Evolutionary conservation across 2,888 invertebrate genomes (phyloP).

Genomic region (Tridacna gigas): DNA sequence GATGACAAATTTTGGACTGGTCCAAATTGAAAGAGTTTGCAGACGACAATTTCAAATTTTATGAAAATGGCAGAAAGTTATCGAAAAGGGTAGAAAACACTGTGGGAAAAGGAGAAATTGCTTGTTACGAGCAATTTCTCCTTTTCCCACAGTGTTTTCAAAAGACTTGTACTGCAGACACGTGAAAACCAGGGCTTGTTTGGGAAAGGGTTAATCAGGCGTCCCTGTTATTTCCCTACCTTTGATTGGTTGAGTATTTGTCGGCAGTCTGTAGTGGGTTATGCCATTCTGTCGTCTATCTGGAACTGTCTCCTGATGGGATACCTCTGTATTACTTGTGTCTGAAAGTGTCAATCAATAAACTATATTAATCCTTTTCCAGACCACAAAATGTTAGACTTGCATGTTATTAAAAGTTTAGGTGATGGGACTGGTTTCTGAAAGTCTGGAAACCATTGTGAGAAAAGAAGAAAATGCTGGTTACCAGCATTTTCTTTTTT

Average conservation of each 20-base stretch:
- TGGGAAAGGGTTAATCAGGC: not conserved
- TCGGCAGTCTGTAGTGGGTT: slow-evolving; percentile 5
- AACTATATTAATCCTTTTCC: not conserved
- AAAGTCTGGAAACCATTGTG: no score
- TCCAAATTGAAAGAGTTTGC: no score
- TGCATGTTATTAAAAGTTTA: no score
- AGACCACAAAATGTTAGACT: not conserved
- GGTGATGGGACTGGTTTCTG: no score
- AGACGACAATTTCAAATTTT: no score
- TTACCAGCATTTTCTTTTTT: no score
- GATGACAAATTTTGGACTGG: no score
- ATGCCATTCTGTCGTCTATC: slow-evolving; percentile 24
- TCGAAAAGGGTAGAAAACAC: no score
- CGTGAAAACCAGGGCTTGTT: not conserved
- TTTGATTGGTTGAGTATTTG: slow-evolving; percentile 26
- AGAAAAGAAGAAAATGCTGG: no score
- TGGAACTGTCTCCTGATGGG: slow-evolving; percentile 15
- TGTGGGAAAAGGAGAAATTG: not conserved
- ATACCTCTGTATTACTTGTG: slow-evolving; percentile 3
- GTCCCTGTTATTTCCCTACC: not conserved
- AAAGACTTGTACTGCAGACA: not conserved
- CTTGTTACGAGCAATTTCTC: not conserved
- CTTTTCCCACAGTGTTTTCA: slow-evolving; percentile 4
- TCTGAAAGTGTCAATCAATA: slow-evolving; percentile 23
- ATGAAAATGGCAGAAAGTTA: no score